Evolutionary conservation across 1,140 invertebrate genomes (phyloP).

Genomic region (Drosophila pseudoobscura): DNA sequence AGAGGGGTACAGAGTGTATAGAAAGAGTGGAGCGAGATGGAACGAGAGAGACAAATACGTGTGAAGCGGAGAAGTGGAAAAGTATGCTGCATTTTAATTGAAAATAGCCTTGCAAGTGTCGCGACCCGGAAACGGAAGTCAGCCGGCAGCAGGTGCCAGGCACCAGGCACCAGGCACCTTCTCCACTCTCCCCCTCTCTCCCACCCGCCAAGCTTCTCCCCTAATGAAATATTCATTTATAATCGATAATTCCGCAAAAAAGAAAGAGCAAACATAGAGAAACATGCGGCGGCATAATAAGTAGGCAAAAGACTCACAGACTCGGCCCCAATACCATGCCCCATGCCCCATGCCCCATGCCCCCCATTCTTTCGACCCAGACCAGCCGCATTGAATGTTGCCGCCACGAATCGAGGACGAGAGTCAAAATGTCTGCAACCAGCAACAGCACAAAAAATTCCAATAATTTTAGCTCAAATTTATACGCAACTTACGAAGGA

Average conservation of each 20-base stretch:
- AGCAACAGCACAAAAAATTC: conserved; percentile 38
- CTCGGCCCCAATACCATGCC: conserved; percentile 7
- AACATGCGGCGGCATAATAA: conserved; percentile 73
- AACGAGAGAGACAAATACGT: neutral
- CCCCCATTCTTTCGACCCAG: conserved; percentile 9
- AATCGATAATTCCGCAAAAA: conserved; percentile 79
- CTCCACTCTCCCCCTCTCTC: neutral
- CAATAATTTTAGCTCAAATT: conserved; percentile 66
- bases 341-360: conserved; percentile 3
- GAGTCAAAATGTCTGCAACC: conserved; percentile 69
- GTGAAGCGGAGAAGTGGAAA: conserved; percentile 2
- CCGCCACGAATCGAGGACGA: conserved; percentile 66
- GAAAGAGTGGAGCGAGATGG: neutral
- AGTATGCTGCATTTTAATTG: conserved; percentile 75
- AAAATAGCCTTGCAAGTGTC: conserved; percentile 46
- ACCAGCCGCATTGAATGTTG: conserved; percentile 61
- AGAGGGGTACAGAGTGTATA: neutral
- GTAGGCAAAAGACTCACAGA: conserved; percentile 46
- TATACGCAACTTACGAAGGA: conserved; percentile 52
- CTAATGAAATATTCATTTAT: conserved; percentile 80
- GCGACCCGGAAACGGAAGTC: conserved; percentile 61
- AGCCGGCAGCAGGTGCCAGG: conserved; percentile 31
- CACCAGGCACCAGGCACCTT: conserved; percentile 12
- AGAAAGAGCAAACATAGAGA: conserved; percentile 45
- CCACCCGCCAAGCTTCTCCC: conserved; percentile 13